A percentile compares a stretch with the other conserved stretches of the same genome.
These are phyloP conservation scores for Mohoua ochrocephala DNA, from an alignment of 2,113 vertebrate genomes.

Conservation along the genomic window DNA sequence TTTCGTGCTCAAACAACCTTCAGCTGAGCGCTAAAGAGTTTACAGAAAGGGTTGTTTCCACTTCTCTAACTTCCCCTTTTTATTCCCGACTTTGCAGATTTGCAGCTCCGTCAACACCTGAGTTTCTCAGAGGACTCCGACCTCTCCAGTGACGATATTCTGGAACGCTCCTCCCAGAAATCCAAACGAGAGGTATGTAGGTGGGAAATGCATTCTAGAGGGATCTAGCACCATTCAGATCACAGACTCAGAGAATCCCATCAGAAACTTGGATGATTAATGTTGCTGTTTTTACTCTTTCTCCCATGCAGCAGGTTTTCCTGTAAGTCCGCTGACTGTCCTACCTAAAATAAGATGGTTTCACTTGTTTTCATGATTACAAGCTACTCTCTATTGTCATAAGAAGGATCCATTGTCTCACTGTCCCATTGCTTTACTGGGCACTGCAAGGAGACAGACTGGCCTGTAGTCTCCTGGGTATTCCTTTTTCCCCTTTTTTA, in stretches of 20 bases:
- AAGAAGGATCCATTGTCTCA: background rate
- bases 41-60: background rate
- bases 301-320: background rate
- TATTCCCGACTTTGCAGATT: slow-evolving; percentile 68
- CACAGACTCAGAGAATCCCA: background rate
- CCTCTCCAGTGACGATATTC: slow-evolving; percentile 91
- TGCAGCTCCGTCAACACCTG: slow-evolving; percentile 84
- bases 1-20: background rate
- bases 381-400: background rate
- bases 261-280: background rate
- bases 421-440: background rate
- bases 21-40: background rate
- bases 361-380: background rate
- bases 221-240: background rate
- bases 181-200: slow-evolving; percentile 87
- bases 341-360: background rate
- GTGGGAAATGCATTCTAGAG: background rate
- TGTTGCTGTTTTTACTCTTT: background rate
- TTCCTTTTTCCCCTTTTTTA: background rate
- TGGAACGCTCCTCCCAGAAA: slow-evolving; percentile 92
- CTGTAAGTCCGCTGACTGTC: background rate
- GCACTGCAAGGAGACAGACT: background rate
- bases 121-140: slow-evolving; percentile 97
- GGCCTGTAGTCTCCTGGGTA: background rate
- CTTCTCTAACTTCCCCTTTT: background rate